Percentiles rank a stretch among this genome's conserved stretches.
Conservation (phyloP, 2,888 invertebrate genomes). For the Habrosyne pyritoides region DNA sequence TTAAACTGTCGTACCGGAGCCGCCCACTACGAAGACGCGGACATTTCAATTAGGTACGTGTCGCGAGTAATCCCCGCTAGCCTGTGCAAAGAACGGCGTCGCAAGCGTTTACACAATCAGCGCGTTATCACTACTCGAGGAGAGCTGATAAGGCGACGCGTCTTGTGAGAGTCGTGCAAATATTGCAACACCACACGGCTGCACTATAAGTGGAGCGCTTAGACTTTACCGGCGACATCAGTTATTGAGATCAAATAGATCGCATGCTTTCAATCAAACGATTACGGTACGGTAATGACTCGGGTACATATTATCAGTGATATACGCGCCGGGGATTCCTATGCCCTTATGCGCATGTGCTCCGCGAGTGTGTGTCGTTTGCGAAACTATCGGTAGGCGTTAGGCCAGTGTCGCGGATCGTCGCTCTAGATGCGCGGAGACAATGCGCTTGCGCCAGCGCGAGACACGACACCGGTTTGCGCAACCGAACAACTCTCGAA, state of each 20-base stretch:
- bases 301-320: constrained; percentile 21
- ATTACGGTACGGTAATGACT: constrained; percentile 29
- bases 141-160: constrained; percentile 38
- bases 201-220: constrained; percentile 36
- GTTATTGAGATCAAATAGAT: constrained; percentile 24
- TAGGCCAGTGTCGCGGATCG: constrained; percentile 53
- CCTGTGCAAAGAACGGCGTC: constrained; percentile 32
- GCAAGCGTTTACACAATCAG: constrained; percentile 47
- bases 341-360: constrained; percentile 41
- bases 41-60: constrained; percentile 64
- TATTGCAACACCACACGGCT: constrained; percentile 41
- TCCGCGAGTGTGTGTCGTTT: constrained; percentile 35
- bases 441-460: constrained; percentile 53
- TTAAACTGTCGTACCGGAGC: constrained; percentile 54
- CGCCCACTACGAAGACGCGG: constrained; percentile 56
- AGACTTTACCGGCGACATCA: constrained; percentile 30
- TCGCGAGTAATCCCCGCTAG: constrained; percentile 39
- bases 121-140: constrained; percentile 39
- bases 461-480: constrained; percentile 38
- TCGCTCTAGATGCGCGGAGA: constrained; percentile 66
- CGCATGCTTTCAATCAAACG: constrained; percentile 26
- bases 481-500: constrained; percentile 28
- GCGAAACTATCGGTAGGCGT: constrained; percentile 53
- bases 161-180: constrained; percentile 46
- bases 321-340: constrained; percentile 31